Base-by-base conservation (phyloP, 1,140 invertebrate species). In the Dendrolimus punctatus region DNA sequence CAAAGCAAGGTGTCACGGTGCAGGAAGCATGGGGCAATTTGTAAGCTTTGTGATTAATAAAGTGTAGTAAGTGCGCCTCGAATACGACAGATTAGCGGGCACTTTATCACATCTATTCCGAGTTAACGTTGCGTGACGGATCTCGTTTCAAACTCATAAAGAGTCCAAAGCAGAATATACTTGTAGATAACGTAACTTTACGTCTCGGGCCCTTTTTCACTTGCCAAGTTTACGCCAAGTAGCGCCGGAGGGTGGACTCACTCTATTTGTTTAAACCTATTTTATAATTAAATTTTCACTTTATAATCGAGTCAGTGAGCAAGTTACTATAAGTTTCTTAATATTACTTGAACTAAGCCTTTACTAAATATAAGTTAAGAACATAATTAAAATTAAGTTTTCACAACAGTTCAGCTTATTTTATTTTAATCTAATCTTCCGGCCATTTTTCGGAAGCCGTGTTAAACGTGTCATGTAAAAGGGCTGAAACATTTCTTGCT, bases 1-100 rank as follows among this genome's bases (percentile, higher is more conserved):
- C 63, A 64, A 68, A 68, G 68, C 63, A 62, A 68, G 68, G 67
- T 73, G 82, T 80, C 76, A 75, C 72, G 64, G 64, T 64, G 68
- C 78, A 82, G 82, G 82, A 85, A 85, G 82, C 76, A 69, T 71
- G 71, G 66, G 61, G 82, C 84, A 81, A 84, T 85, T 86, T 86
- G 83, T 84, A 80, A 81, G 73, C 75, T 83, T 86, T 83, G 77
- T 84, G 80, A 86, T 86, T 86, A 86, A 86, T 86, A 86, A 86
- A 84, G 70, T 83, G 76, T 80, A 83, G 76, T 84, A 84, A 86
- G 76, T 86, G 83, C 76, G 80, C 71, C 83, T 73, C 75, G 75
- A 84, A 84, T 84, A 76, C 78, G 76, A 80, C 78, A 83, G 83
- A 86, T 86, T 86, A 86, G 83, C 80, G 80, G 69, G 64, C 83